phyloP scores from a whole-genome alignment of 1,140 invertebrate genomes.

The Aphaenogaster floridana region DNA sequence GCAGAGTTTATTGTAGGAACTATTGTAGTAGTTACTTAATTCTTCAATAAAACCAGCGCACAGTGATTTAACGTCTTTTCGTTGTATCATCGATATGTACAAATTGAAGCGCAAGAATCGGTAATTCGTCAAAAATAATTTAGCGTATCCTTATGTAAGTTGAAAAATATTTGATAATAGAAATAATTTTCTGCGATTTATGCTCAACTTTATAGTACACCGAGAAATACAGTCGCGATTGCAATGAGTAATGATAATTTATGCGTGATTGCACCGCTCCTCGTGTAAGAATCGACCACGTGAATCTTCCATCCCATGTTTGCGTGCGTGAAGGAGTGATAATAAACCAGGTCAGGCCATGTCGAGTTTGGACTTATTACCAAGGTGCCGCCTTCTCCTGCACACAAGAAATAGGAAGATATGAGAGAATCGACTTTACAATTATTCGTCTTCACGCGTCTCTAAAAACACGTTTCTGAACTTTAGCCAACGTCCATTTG shows the following conservation, averaged over 20 bases:
- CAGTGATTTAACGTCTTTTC: neutral
- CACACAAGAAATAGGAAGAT: slow-evolving; percentile 49
- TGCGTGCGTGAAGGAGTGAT: slow-evolving; percentile 96
- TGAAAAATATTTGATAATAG: neutral
- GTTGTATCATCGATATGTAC: neutral
- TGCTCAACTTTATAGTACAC: slow-evolving; percentile 65
- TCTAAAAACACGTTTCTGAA: neutral
- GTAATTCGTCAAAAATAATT: slow-evolving; percentile 21
- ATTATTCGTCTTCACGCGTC: neutral
- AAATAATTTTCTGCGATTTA: slow-evolving; percentile 23
- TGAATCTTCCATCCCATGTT: slow-evolving; percentile 97
- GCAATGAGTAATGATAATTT: slow-evolving; percentile 59
- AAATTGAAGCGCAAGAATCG: neutral
- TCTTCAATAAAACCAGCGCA: neutral
- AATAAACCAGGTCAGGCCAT: slow-evolving; percentile 97
- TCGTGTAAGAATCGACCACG: slow-evolving; percentile 91
- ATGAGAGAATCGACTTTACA: slow-evolving; percentile 1
- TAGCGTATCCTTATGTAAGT: neutral
- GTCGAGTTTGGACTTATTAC: slow-evolving; percentile 95
- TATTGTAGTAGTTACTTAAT: slow-evolving; percentile 15
- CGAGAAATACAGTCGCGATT: slow-evolving; percentile 68
- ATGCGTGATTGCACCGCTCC: slow-evolving; percentile 67
- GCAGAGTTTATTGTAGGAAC: slow-evolving; percentile 10
- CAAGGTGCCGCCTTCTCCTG: slow-evolving; percentile 90
- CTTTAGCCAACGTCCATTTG: neutral